Evolutionary conservation across 2,888 invertebrate genomes (phyloP), one percentile per base, ranked within the genome.

Genomic region (Reticulitermes lucifugus): DNA sequence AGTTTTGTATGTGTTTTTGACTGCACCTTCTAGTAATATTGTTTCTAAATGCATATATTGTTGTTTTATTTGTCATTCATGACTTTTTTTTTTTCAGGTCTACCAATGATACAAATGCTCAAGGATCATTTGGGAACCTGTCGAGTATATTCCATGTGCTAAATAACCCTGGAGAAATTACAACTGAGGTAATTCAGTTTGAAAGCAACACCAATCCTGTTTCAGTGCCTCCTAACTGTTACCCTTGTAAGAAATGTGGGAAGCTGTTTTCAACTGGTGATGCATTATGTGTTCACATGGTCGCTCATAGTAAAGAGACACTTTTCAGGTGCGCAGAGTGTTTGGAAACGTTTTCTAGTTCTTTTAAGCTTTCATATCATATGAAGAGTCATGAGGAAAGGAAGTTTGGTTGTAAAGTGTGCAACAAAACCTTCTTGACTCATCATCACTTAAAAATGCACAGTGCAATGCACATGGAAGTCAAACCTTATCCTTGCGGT

Each of bases 291-390:
- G 29, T 12, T 21, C 83, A 83, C 41, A 46, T 51, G 18, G 29
- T 43, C 29, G 12, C 73, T 22, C 83, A 73, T 25, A 51, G 73
- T 71, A 73, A 46, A 51, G 83, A 83, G n/a, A 12, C 51, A 7
- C 43, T 25, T 35, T 83, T 83, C n/a, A 43, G 55, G 59, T 83
- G 83, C 73, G 14, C 75, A 18, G 77, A 83, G 22, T 83, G 83
- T 75, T 75, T n/a, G n/a, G 83, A 83, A 55, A 83, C 83, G 10
- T 83, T 83, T 75, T 22, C 83, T 43, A 83, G 77, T 35, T 83
- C 83, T 21, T 83, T 83, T 43, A 83, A 83, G 43, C 59, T 83
- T 21, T 83, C 75, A 22, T 83, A 83, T 60, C 75, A 59, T 29
- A 77, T 51, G 83, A 83, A 73, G n/a, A 51, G 75, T 46, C 46